These are phyloP conservation scores for Cyclina sinensis DNA, from an alignment of 1,140 invertebrate species.

Conservation along the genomic window DNA sequence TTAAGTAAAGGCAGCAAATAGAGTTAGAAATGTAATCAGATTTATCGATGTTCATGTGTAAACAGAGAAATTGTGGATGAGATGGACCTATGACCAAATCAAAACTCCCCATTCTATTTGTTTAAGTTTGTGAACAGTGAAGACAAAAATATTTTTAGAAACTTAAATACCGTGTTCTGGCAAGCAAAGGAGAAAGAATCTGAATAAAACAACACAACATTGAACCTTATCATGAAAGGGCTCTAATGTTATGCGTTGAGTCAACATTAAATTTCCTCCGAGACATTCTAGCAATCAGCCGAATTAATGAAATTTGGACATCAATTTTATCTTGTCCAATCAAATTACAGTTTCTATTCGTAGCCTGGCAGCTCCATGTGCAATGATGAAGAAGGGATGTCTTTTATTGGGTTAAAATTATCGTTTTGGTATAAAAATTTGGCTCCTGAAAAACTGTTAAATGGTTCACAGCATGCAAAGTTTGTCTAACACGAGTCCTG, in stretches of 20 bases:
- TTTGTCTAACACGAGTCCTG: background rate
- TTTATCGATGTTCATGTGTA: no score
- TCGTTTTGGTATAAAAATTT: background rate
- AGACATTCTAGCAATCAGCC: constrained; percentile 4
- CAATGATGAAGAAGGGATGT: background rate
- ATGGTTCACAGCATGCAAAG: background rate
- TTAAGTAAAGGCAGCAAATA: no score
- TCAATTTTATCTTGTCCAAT: constrained; percentile 48
- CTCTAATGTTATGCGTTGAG: constrained; percentile 19
- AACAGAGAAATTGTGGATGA: no score
- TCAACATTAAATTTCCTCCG: constrained; percentile 18
- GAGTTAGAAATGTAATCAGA: no score
- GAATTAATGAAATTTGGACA: constrained; percentile 55
- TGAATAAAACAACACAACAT: background rate
- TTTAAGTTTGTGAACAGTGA: no score
- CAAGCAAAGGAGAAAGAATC: background rate
- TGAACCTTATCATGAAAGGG: background rate
- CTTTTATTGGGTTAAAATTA: background rate
- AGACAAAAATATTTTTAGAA: no score
- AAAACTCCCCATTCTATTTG: no score
- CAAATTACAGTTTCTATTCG: constrained; percentile 2
- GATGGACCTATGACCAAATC: no score
- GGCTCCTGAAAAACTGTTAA: background rate
- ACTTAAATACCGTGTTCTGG: no score
- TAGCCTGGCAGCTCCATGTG: background rate